Percentiles rank a stretch among this genome's conserved stretches.
These are phyloP conservation scores for Recurvirostra avosetta DNA, from an alignment of 2,113 vertebrate genomes.

Conservation along the genomic window DNA sequence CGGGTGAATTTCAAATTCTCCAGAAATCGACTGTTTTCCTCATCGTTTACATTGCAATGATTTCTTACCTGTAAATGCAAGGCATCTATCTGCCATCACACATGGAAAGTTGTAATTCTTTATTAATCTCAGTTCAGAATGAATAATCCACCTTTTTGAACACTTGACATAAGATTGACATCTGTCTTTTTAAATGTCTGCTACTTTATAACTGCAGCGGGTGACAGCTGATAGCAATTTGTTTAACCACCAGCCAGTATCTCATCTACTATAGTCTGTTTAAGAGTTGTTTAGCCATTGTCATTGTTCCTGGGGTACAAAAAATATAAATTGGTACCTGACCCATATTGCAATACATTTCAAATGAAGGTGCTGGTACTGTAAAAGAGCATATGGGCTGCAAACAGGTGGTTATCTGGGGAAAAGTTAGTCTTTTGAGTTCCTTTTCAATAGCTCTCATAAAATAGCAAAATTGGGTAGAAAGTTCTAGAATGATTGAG, in stretches of 20 bases:
- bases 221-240: neutral
- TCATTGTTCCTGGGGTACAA: neutral
- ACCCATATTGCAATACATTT: neutral
- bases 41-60: neutral
- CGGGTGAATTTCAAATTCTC: neutral
- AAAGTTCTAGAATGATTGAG: neutral
- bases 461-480: neutral
- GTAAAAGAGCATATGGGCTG: neutral
- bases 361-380: neutral
- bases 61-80: neutral
- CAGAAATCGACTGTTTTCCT: neutral
- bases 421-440: neutral
- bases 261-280: neutral
- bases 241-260: neutral
- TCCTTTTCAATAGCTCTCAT: neutral
- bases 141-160: neutral
- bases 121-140: slow-evolving; percentile 5
- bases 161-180: neutral
- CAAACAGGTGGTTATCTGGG: neutral
- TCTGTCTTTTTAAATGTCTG: neutral
- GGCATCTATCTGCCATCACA: neutral
- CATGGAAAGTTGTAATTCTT: neutral
- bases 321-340: neutral
- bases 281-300: neutral
- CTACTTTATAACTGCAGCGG: neutral